Evolutionary conservation across 2,888 invertebrate species (phyloP), one percentile per base, ranked within the genome.

Genomic region (Drosophila flavopinicola): DNA sequence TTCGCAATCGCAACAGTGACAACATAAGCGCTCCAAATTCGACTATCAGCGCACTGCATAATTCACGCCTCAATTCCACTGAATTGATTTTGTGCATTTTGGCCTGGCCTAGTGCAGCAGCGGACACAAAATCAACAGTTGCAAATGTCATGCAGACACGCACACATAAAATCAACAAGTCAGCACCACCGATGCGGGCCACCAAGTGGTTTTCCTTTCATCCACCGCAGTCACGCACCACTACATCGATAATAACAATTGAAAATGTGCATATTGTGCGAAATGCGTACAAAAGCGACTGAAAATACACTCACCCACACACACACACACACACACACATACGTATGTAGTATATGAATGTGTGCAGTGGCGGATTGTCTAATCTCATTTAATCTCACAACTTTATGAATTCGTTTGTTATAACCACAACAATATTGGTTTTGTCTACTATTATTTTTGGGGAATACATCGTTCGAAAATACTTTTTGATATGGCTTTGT

Each of bases 91-190:
- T 45, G 41, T 58, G 65, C 49, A 49, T 38, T 42, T 70, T 57
- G 38, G 51, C 25, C 60, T 20, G 37, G 44, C 37, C 20, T 4
- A 27, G 30, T 23, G 59, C 58, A 35, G 3, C n/a, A 17, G 24
- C 41, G n/a, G n/a, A n/a, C n/a, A n/a, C n/a, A 48, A 69, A 72
- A 72, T 72, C 73, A 72, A 72, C 77, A 63, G 77, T 68, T 76
- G 77, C 68, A 68, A 68, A 56, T 75, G 59, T 52, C 42, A 60
- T 45, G 35, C 53, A 44, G 54, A 60, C 48, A 48, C 35, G 52
- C 63, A 39, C 49, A 41, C 32, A 42, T 35, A 53, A 71, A 74
- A 72, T 75, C 74, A 74, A 75, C 74, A 74, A 74, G 74, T 74
- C 74, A 67, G 72, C 41, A 53, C 32, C 71, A 44, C 29, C 6